Evolutionary conservation across 23 tunicate species (phyloP), one percentile per base, ranked within the genome.

Genomic region (Trididemnum nubilum): DNA sequence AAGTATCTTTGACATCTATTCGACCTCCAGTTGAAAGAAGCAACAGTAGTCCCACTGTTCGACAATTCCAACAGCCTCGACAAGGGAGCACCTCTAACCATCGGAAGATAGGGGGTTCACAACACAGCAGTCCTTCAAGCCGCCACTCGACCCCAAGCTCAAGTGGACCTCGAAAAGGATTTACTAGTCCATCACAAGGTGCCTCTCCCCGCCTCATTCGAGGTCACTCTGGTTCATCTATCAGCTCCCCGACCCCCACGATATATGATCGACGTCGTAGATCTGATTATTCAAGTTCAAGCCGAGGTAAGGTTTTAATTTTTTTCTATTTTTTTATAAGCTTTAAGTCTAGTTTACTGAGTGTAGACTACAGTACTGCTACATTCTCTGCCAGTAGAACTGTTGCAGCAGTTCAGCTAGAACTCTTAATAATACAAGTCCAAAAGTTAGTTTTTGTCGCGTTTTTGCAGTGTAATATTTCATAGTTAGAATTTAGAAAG

Each of bases 131-230:
- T 33, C 79, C 79, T n/a, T 73, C 79, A 22, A 39, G 60, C 29
- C 59, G 58, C 32, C 59, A 73, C 30, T 73, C 79, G 18, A 73
- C 79, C 5, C 79, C 79, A 2, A 12, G 23, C 23, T n/a, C 30
- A 5, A n/a, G n/a, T n/a, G n/a, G n/a, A n/a, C 19, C 7, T 33
- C 23, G 33, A n/a, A 73, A 73, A 24, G 31, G 58, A 22, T 74
- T 67, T 28, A 74, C 52, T 2, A 82, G 74, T 7, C 73, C 83
- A n/a, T 9, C 37, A 35, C 54, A 18, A 26, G 30, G 30, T 12
- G 29, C 59, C 12, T 83, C 87, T 1, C 87, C 87, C 9, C 87
- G 81, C 27, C 73, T 77, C 1, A 36, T 60, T 18, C 76, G 87
- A 9, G 51, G 75, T 28, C 72, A 36, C 29, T 49, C 80, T 0